Percentiles rank a stretch among this genome's conserved stretches.
Conservation (phyloP, 2,888 invertebrate genomes). For the Sclerodermus sp. region DNA sequence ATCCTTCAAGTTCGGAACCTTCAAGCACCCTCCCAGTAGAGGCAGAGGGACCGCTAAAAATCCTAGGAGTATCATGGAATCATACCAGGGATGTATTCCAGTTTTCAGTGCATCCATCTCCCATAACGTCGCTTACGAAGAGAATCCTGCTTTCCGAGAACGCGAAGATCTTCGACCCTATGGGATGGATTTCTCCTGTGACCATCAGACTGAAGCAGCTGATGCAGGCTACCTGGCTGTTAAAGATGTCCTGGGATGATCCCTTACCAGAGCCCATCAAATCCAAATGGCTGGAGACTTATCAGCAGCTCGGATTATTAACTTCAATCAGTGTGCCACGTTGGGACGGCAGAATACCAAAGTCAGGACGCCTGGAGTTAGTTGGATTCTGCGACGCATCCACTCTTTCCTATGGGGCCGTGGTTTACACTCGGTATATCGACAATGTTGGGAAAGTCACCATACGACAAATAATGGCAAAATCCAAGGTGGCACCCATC, state of each 20-base stretch:
- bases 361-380: too few relatives aligned
- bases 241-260: conserved; percentile 14
- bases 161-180: conserved; percentile 18
- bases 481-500: conserved; percentile 13
- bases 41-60: too few relatives aligned
- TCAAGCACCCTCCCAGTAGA: too few relatives aligned
- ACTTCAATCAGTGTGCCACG: background rate
- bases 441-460: background rate
- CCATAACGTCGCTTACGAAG: conserved; percentile 11
- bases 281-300: background rate
- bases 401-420: background rate
- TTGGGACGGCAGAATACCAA: too few relatives aligned
- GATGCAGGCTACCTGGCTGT: conserved; percentile 16
- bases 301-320: background rate
- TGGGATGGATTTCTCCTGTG: conserved; percentile 14
- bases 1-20: too few relatives aligned
- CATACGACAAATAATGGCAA: background rate
- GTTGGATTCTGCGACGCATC: background rate
- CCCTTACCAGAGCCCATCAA: conserved; percentile 1
- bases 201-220: conserved; percentile 14
- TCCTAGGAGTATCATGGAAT: too few relatives aligned
- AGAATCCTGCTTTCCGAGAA: conserved; percentile 11
- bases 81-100: too few relatives aligned
- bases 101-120: too few relatives aligned
- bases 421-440: background rate